Base-by-base conservation (phyloP, 1,140 invertebrate species). In the Hylyphantes graminicola region DNA sequence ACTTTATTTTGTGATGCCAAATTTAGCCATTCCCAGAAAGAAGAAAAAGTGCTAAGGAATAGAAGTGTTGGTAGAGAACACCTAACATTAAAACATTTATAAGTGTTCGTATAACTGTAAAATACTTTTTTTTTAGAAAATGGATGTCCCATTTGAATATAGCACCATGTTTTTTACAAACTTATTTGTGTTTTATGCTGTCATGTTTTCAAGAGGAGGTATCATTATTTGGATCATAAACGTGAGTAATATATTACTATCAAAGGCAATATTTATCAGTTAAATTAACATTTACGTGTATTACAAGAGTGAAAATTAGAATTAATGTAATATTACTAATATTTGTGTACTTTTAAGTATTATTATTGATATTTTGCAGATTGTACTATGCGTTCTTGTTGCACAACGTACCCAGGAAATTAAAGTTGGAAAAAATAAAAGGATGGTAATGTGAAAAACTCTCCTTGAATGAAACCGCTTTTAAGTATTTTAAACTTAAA, bases 371-470 rank as follows among this genome's bases (percentile, higher is more conserved):
- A n/a, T 6, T 54, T 75, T 85, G 2, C 55, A 85, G 82, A 67
- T 85, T n/a, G 73, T 74, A 3, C n/a, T 85, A 53, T 85, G 82
- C 48, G 74, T 85, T 51, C 77, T 85, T 59, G 82, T 85, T 15
- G 82, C 82, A 9, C 82, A 85, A 70, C 54, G 82, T 53, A 67
- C 74, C 0, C 75, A 85, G 54, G 82, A 85, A 77, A 76, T 85
- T n/a, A 74, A 70, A 70, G 21, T 70, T 15, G 21, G 21, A 10
- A 85, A 85, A 63, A 77, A n/a, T 51, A 85, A 85, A 70, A 67
- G 82, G 68, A 59, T 76, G 74, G 80, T 77, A 85, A 68, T 61
- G 19, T 51, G 10, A 8, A 77, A 64, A 51, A n/a, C 50, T 17
- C 54, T 5, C 3, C 21, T 1, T 35, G 35, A 2, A 35, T 35